A percentile compares a stretch with the other conserved stretches of the same genome.
Evolutionary conservation across 2,888 invertebrate species (phyloP).

Genomic region (Drosophila lacicola): DNA sequence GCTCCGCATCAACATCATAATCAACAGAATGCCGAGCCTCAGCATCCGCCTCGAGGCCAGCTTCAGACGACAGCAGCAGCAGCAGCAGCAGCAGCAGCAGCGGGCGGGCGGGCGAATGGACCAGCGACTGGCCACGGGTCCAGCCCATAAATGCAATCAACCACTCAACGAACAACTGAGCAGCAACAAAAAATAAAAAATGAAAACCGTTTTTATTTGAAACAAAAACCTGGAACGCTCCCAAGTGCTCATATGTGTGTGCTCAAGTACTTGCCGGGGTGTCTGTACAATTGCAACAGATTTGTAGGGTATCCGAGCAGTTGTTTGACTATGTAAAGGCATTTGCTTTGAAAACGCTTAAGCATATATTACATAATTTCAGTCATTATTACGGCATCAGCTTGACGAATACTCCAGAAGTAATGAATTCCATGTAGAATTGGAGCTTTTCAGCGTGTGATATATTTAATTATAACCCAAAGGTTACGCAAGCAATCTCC

Average conservation of each 20-base stretch:
- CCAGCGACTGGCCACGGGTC: conserved; percentile 43
- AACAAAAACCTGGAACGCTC: conserved; percentile 42
- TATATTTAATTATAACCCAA: too few relatives aligned
- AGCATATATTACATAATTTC: too few relatives aligned
- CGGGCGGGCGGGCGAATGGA: conserved; percentile 6
- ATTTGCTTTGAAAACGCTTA: not conserved
- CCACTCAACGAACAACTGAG: conserved; percentile 65
- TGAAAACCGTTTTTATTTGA: conserved; percentile 38
- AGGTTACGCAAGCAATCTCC: too few relatives aligned
- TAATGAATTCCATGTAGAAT: too few relatives aligned
- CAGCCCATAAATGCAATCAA: conserved; percentile 74
- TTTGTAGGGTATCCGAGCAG: conserved; percentile 15
- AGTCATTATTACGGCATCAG: too few relatives aligned
- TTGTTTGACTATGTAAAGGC: not conserved
- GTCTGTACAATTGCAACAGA: conserved; percentile 73
- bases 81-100: not conserved
- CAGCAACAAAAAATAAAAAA: conserved; percentile 17
- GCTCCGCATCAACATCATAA: conserved; percentile 20
- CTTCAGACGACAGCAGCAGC: conserved; percentile 13
- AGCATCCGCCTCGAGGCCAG: conserved; percentile 51
- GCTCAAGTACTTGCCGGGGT: conserved; percentile 39
- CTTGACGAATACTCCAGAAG: too few relatives aligned
- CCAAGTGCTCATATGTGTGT: conserved; percentile 41
- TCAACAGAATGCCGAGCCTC: conserved; percentile 27
- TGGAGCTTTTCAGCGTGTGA: too few relatives aligned